Evolutionary conservation across 1,140 invertebrate genomes (phyloP).

Genomic region (Potamilus streckersoni): DNA sequence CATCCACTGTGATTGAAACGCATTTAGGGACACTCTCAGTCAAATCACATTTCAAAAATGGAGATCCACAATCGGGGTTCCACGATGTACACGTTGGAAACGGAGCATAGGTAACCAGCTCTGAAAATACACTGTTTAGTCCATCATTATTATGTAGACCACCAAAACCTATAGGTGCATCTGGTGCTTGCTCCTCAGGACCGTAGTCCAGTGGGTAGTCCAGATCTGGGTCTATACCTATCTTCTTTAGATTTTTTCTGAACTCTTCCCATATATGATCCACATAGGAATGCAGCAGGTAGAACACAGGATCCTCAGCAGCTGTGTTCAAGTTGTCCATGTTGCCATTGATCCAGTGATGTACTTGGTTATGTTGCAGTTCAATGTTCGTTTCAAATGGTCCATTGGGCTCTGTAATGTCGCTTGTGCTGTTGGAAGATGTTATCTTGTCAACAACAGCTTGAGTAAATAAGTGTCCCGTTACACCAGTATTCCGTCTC

Average conservation of each 20-base stretch:
- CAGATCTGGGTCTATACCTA: constrained; percentile 23
- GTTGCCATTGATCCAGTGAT: constrained; percentile 39
- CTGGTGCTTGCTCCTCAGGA: constrained; percentile 14
- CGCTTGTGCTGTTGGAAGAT: constrained; percentile 13
- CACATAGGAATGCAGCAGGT: constrained; percentile 62
- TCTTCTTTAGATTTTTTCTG: constrained; percentile 50
- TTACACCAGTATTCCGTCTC: constrained; percentile 30
- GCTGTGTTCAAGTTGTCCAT: constrained; percentile 29
- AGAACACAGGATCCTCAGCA: constrained; percentile 43
- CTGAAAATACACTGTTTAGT: constrained; percentile 23
- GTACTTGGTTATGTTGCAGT: constrained; percentile 32
- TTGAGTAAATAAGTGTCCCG: constrained; percentile 26
- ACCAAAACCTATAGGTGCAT: constrained; percentile 9
- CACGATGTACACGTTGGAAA: constrained; percentile 22
- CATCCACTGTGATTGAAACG: constrained; percentile 24
- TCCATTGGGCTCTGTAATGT: constrained; percentile 33
- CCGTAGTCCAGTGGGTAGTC: constrained; percentile 30
- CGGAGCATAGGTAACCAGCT: constrained; percentile 30
- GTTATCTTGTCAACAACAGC: constrained; percentile 20
- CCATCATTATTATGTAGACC: constrained; percentile 27
- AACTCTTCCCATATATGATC: constrained; percentile 66
- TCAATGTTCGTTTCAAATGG: constrained; percentile 29
- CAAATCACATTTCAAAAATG: constrained; percentile 16
- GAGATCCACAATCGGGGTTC: constrained; percentile 19
- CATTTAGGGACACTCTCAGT: constrained; percentile 14